phyloP scores from a whole-genome alignment of 1,140 invertebrate genomes.

The Hesperophylax magnus region DNA sequence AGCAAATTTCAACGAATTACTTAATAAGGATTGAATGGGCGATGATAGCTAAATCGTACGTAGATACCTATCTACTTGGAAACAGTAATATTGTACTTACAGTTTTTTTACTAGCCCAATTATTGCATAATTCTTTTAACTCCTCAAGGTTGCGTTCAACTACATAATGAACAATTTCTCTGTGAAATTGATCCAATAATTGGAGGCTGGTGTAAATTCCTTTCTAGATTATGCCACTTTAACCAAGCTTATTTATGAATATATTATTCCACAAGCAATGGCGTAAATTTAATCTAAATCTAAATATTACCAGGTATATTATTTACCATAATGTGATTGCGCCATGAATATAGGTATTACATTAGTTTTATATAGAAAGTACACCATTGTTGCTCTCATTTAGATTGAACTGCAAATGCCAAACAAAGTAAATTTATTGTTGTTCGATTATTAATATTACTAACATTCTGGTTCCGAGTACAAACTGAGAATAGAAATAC shows the following conservation, averaged over 20 bases:
- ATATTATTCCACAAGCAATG: conserved; percentile 23
- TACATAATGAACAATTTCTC: not conserved
- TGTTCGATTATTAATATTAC: too few relatives aligned
- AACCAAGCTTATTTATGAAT: not conserved
- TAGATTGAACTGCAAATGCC: conserved; percentile 24
- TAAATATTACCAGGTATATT: not conserved
- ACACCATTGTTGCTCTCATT: conserved; percentile 27
- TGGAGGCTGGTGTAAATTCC: conserved; percentile 12
- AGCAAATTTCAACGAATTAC: not conserved
- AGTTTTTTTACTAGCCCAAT: not conserved
- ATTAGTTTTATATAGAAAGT: conserved; percentile 26
- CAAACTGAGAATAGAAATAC: too few relatives aligned
- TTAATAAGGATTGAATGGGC: not conserved
- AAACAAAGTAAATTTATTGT: not conserved
- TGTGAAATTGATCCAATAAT: not conserved
- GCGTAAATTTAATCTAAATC: conserved; percentile 23
- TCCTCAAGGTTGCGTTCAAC: not conserved
- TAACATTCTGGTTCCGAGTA: too few relatives aligned
- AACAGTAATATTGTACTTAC: not conserved
- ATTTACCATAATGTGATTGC: conserved; percentile 25
- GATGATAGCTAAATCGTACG: not conserved
- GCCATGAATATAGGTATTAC: not conserved
- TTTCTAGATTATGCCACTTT: conserved; percentile 12
- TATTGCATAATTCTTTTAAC: not conserved
- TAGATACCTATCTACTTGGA: not conserved